Evolutionary conservation across 2,797 vertebrate species (phyloP), one percentile per base, ranked within the genome.

Genomic region (Enteromius fasciolatus): DNA sequence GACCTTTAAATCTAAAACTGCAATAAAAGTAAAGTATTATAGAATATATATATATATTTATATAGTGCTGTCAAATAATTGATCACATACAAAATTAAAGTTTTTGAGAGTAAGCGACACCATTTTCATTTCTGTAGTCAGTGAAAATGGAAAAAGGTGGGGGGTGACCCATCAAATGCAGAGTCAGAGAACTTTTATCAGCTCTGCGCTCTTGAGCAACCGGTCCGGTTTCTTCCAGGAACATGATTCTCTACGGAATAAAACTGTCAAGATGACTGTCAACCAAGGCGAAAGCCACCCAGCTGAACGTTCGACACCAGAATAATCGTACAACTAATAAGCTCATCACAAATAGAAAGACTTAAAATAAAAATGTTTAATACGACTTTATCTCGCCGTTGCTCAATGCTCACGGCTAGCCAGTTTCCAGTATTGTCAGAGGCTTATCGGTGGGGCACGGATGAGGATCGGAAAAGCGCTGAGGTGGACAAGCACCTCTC

Each of bases 381-480:
- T 87, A 72, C 87, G 78, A 89, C 85, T 90, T 91, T 92, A 94
- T 95, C 92, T 92, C 86, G 48, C 85, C 90, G 87, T 94, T 94
- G 93, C 91, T 90, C 92, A 93, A 94, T 87, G 87, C 90, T 93
- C 86, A 91, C 93, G 91, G 92, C 91, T 90, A 93, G 90, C 82
- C 86, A 90, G 90, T 88, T 90, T 92, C 89, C 90, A 91, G 93
- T 92, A 94, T 94, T 94, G 93, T 90, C 87, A 90, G 88, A 90
- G 91, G 91, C 93, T 94, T 94, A 95, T 94, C 90, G 61, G 84
- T 82, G 83, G 84, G 84, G 85, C 85, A 86, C 86, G 75, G 74
- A 82, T 67, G 83, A 91, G 92, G 93, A 94, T 94, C 94, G 93
- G 92, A 93, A 94, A 94, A 95, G 91, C 94, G 94, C 94, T 94